Conservation (phyloP, 2,888 invertebrate species). For the Candidula unifasciata region DNA sequence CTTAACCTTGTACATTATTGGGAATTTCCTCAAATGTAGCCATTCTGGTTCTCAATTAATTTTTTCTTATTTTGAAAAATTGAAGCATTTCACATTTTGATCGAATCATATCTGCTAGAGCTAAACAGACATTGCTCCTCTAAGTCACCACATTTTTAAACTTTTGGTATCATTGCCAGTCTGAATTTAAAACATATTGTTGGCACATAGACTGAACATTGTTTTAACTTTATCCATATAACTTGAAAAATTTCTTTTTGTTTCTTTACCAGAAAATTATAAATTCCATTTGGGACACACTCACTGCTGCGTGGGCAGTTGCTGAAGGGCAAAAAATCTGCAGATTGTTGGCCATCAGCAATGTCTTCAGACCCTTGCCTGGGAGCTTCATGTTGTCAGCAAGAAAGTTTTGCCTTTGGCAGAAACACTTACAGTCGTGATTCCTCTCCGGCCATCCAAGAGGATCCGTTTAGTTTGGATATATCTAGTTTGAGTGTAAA, state of each 20-base stretch:
- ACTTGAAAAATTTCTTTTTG: background rate
- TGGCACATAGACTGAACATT: no score
- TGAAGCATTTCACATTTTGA: no score
- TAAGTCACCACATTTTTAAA: no score
- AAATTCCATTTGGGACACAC: background rate
- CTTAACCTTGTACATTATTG: no score
- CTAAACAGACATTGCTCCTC: no score
- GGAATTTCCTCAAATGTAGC: no score
- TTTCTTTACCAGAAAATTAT: background rate
- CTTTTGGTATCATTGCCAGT: no score
- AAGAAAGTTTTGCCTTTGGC: background rate
- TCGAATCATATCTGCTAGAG: no score
- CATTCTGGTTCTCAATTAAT: no score
- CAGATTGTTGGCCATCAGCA: background rate
- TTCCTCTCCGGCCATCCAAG: background rate
- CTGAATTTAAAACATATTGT: no score
- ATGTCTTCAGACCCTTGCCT: conserved; percentile 6
- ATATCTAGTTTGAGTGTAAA: conserved; percentile 25
- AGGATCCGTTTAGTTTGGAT: background rate
- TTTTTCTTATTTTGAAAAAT: no score
- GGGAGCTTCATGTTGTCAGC: background rate
- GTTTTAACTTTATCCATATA: background rate
- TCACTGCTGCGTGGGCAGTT: background rate
- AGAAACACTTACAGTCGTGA: background rate
- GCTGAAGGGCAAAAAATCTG: no score